Conservation (phyloP, 2,113 vertebrate genomes). For the Triplophysa rosa region DNA sequence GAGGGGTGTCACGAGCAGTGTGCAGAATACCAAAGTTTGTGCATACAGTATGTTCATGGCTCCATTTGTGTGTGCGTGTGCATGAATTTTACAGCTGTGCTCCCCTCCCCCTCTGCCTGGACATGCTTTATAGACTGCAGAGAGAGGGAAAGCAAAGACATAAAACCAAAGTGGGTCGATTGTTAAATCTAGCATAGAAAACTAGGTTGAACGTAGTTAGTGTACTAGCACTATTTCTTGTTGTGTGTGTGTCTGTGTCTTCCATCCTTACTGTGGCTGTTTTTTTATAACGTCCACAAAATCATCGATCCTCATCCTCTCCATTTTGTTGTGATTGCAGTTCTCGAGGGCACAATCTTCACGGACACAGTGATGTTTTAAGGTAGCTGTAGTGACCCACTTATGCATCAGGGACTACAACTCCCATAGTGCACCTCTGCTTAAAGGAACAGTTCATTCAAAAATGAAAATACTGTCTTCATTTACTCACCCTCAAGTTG, state of each 20-base stretch:
- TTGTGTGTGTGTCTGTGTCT: neutral
- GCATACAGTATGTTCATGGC: constrained; percentile 30
- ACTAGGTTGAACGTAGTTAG: neutral
- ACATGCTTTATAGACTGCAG: constrained; percentile 47
- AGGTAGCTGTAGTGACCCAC: constrained; percentile 36
- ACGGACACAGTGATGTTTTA: constrained; percentile 19
- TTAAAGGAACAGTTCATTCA: neutral
- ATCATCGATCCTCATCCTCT: neutral
- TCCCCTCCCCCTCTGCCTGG: constrained; percentile 42
- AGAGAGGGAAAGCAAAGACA: neutral
- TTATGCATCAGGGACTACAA: constrained; percentile 31
- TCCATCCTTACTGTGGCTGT: neutral
- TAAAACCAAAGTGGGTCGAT: constrained; percentile 30
- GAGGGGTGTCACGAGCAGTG: constrained; percentile 31
- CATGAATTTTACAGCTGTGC: constrained; percentile 21
- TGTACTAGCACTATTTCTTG: neutral
- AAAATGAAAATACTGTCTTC: no score
- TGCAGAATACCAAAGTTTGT: constrained; percentile 46
- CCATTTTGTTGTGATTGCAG: constrained; percentile 3
- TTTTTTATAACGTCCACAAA: neutral
- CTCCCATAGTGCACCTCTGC: constrained; percentile 20
- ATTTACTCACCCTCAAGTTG: no score
- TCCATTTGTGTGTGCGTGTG: constrained; percentile 6
- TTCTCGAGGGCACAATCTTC: no score
- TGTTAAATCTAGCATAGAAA: neutral